Conservation (phyloP, 1,140 invertebrate species). For the Steinernema feltiae region DNA sequence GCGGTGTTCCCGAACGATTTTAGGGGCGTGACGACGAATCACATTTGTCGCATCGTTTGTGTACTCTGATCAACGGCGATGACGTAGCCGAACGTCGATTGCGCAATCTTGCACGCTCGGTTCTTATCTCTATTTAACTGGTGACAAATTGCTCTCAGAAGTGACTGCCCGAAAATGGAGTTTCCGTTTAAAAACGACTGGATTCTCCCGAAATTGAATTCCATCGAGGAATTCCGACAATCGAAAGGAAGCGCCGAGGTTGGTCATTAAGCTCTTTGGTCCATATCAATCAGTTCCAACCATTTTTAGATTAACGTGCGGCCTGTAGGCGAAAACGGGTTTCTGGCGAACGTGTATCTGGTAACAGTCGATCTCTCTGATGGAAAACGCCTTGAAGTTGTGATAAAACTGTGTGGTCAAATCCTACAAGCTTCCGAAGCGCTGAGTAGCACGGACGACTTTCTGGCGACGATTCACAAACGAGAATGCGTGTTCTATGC, state of each 20-base stretch:
- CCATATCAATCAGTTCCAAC: too few species aligned
- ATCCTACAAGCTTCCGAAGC: not conserved
- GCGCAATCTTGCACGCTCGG: too few species aligned
- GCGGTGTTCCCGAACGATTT: too few species aligned
- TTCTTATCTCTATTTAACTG: too few species aligned
- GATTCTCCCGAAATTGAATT: not conserved
- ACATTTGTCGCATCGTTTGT: too few species aligned
- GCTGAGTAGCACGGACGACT: not conserved
- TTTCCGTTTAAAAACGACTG: not conserved
- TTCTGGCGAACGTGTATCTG: not conserved
- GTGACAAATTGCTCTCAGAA: too few species aligned
- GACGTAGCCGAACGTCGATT: too few species aligned
- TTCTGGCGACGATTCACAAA: not conserved
- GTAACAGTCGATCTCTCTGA: not conserved
- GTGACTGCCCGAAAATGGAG: not conserved
- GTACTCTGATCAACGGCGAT: too few species aligned
- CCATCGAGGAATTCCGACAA: not conserved
- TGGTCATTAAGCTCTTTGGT: too few species aligned
- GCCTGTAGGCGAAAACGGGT: not conserved
- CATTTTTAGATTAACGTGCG: not conserved
- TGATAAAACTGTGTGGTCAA: not conserved
- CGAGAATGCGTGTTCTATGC: not conserved
- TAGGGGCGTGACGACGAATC: too few species aligned
- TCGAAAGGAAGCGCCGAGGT: too few species aligned
- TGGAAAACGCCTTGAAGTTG: not conserved